Base-by-base conservation (phyloP, 2,888 invertebrate species). In the Eustalomyia histrio region DNA sequence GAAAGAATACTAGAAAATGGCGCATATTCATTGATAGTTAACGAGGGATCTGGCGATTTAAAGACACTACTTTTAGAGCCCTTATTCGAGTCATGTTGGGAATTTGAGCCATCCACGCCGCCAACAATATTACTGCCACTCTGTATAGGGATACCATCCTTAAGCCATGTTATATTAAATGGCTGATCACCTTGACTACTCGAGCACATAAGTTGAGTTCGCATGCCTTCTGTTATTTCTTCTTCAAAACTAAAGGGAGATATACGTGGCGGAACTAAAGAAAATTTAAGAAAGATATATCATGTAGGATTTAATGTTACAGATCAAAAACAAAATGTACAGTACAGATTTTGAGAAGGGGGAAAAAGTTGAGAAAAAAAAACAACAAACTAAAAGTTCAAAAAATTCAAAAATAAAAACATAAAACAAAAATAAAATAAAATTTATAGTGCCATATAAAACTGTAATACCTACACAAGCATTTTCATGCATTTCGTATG, bases 171-270 rank as follows among this genome's bases (percentile, higher is more conserved):
- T 84, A 92, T 92, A 89, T 92, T 92, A 86, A 92, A 91, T 39
- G 92, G 92, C 86, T 92, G 92, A 87, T 92, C 92, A 76, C 92
- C 92, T 88, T 92, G 92, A 87, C 92, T 92, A 84, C 92, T 92
- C 73, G 92, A 91, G 88, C 93, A 93, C 91, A 92, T 92, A 81
- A 92, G 89, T 91, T 96, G 95, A 85, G 94, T 95, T 83, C 95
- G 94, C 92, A 95, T 95, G 85, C 95, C 96, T 89, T 94, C 94
- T 89, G 93, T 94, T 87, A 95, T 93, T 87, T 95, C 94, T 86
- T 93, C 93, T 90, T 95, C 95, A 91, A 96, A 95, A 91, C 93
- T 93, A 92, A 96, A 96, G 87, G 95, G 95, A 89, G 93, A 94
- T 91, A 96, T 95, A 90, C 94, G 94, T 89, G 96, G 96, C 87